Conservation (phyloP, 2,113 vertebrate species). For the Beaufortia kweichowensis region DNA sequence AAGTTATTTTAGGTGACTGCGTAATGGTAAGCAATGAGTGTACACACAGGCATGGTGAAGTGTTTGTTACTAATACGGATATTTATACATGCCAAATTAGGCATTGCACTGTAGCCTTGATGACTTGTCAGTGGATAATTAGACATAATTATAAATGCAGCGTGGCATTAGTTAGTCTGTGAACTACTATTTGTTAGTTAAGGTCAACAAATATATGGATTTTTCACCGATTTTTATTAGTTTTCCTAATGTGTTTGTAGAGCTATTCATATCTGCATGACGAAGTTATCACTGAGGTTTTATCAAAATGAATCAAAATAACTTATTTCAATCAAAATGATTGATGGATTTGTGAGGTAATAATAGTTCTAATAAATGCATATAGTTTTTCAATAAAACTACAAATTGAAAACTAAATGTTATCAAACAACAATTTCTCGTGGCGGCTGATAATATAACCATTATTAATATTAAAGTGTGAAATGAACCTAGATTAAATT, state of each 20-base stretch:
- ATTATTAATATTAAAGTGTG: conserved; percentile 53
- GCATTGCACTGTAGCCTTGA: not conserved
- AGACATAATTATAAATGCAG: not conserved
- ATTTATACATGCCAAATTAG: not conserved
- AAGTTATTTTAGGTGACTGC: not conserved
- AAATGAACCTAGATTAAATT: conserved; percentile 45
- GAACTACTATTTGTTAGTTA: too few relatives aligned
- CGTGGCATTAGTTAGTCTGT: not conserved
- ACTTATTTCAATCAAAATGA: conserved; percentile 58
- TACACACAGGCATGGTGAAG: not conserved
- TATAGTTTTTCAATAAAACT: conserved; percentile 65
- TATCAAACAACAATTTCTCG: conserved; percentile 45
- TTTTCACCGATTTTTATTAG: conserved; percentile 4
- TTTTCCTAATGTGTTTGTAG: conserved; percentile 6
- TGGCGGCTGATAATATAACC: conserved; percentile 27
- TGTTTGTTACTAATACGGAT: not conserved
- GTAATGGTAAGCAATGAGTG: not conserved
- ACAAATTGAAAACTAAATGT: conserved; percentile 69
- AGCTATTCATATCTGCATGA: not conserved
- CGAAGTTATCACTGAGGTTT: conserved; percentile 38
- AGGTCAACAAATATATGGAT: not conserved
- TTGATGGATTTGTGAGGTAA: conserved; percentile 64
- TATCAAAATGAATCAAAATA: conserved; percentile 40
- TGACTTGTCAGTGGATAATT: not conserved
- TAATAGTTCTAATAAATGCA: conserved; percentile 67